These are phyloP conservation scores for Apodemia mormo DNA, from an alignment of 2,888 invertebrate species.

Conservation along the genomic window DNA sequence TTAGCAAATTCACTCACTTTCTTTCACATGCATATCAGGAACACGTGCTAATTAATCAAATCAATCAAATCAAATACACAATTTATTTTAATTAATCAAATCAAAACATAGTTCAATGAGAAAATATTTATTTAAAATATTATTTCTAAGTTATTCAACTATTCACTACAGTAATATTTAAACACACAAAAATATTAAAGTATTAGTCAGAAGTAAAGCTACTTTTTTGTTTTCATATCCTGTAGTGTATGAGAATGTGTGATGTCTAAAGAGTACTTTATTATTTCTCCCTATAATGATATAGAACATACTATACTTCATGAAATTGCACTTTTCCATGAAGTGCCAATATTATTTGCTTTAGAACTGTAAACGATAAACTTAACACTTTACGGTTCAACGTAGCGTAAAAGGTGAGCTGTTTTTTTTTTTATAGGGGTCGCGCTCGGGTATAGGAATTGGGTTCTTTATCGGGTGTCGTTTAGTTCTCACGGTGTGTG, in stretches of 20 bases:
- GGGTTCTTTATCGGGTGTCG: conserved; percentile 65
- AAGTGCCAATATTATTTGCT: conserved; percentile 49
- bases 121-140: too few species aligned
- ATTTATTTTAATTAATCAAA: too few species aligned
- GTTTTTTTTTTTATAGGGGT: conserved; percentile 48
- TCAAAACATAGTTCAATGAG: too few species aligned
- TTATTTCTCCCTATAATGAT: conserved; percentile 34
- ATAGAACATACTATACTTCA: conserved; percentile 52
- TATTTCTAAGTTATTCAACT: too few species aligned
- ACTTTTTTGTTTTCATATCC: conserved; percentile 61
- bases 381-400: conserved; percentile 50
- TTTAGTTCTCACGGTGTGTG: conserved; percentile 74
- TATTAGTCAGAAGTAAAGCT: conserved; percentile 56
- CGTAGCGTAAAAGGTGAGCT: conserved; percentile 54
- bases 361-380: conserved; percentile 41
- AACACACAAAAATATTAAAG: background rate
- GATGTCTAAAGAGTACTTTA: conserved; percentile 55
- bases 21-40: too few species aligned
- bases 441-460: conserved; percentile 44
- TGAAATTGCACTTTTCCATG: conserved; percentile 51
- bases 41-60: too few species aligned
- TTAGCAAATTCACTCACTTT: too few species aligned
- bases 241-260: conserved; percentile 72
- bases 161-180: background rate
- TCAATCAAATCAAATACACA: too few species aligned